Percentiles rank a stretch among this genome's conserved stretches.
Evolutionary conservation across 2,888 invertebrate species (phyloP).

Genomic region (Mallateleia sp.): DNA sequence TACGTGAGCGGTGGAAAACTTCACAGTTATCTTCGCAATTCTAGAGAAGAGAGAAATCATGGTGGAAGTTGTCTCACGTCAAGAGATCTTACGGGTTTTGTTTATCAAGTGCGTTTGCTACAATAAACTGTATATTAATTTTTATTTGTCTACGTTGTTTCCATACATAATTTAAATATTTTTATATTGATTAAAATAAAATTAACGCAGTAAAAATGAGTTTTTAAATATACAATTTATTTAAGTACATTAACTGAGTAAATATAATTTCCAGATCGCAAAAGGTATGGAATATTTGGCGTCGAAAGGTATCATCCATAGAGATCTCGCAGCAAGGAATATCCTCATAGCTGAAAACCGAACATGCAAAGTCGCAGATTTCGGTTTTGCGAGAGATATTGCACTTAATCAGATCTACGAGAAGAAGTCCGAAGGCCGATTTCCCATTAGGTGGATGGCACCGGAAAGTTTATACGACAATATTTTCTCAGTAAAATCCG

Average conservation of each 20-base stretch:
- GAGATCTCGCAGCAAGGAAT: constrained; percentile 97
- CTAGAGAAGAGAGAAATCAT: constrained; percentile 95
- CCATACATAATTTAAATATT: too few relatives aligned
- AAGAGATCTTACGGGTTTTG: constrained; percentile 96
- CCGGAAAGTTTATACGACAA: constrained; percentile 98
- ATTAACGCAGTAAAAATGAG: too few relatives aligned
- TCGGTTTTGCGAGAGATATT: constrained; percentile 97
- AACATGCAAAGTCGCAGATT: constrained; percentile 97
- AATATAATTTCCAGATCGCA: constrained; percentile 91
- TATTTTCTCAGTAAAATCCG: constrained; percentile 97
- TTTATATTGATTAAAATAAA: too few relatives aligned
- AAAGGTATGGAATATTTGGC: constrained; percentile 89
- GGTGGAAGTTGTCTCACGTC: constrained; percentile 93
- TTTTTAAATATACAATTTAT: too few relatives aligned
- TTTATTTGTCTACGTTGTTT: too few relatives aligned
- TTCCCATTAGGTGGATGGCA: constrained; percentile 97
- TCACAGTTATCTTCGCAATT: constrained; percentile 96
- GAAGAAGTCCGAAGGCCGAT: constrained; percentile 94
- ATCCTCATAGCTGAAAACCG: constrained; percentile 96
- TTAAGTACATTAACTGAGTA: too few relatives aligned
- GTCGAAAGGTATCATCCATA: constrained; percentile 93
- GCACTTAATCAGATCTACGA: constrained; percentile 97
- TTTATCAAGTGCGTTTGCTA: constrained; percentile 93
- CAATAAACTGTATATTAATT: too few relatives aligned
- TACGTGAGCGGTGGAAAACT: constrained; percentile 97